Evolutionary conservation across 2,888 invertebrate genomes (phyloP).

Genomic region (Cyrtodaria siliqua): DNA sequence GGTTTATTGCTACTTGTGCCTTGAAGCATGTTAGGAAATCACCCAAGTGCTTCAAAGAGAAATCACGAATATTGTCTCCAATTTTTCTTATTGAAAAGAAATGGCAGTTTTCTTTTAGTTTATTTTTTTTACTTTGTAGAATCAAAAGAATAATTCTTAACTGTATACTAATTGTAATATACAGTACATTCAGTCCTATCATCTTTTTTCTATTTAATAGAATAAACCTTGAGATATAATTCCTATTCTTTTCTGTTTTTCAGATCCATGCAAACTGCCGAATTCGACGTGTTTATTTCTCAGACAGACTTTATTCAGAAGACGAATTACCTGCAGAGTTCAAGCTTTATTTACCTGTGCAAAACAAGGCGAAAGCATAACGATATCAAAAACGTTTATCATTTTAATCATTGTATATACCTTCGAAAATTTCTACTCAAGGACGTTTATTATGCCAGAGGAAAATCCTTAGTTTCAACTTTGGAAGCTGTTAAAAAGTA

Average conservation of each 20-base stretch:
- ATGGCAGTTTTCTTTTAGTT: too few species aligned
- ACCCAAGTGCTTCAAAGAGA: too few species aligned
- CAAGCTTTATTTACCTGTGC: slow-evolving; percentile 96
- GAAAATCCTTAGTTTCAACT: slow-evolving; percentile 14
- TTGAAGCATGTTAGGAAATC: too few species aligned
- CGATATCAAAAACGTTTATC: slow-evolving; percentile 37
- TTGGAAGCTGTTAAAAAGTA: slow-evolving; percentile 5
- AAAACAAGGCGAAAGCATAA: slow-evolving; percentile 72
- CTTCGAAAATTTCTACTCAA: slow-evolving; percentile 62
- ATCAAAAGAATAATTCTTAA: too few species aligned
- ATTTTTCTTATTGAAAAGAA: too few species aligned
- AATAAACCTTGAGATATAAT: too few species aligned
- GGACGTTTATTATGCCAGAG: slow-evolving; percentile 33
- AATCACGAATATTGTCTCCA: too few species aligned
- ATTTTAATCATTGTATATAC: slow-evolving; percentile 68
- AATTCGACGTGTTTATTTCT: slow-evolving; percentile 96
- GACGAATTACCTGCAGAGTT: slow-evolving; percentile 98
- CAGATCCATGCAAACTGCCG: slow-evolving; percentile 98
- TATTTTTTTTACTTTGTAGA: too few species aligned
- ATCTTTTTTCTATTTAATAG: too few species aligned
- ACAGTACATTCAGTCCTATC: too few species aligned
- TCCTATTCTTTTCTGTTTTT: slow-evolving; percentile 69
- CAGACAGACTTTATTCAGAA: slow-evolving; percentile 96
- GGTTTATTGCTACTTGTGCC: too few species aligned
- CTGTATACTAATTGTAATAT: too few species aligned